These are phyloP conservation scores for Pterostichus niger DNA, from an alignment of 2,888 invertebrate genomes.

Conservation along the genomic window DNA sequence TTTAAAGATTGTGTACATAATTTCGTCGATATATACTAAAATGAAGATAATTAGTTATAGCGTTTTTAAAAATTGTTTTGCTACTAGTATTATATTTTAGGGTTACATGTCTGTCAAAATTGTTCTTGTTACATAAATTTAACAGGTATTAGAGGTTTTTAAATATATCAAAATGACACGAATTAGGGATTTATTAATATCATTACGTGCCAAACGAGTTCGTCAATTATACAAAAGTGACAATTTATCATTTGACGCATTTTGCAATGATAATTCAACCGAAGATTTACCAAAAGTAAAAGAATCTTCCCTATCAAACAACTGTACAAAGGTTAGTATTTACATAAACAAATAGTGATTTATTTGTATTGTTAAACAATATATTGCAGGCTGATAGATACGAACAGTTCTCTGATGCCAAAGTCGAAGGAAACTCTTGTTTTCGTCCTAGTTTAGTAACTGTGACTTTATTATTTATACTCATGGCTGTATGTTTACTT, in stretches of 20 bases:
- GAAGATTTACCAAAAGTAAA: constrained; percentile 76
- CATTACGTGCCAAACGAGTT: constrained; percentile 72
- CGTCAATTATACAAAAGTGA: constrained; percentile 72
- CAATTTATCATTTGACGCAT: constrained; percentile 81
- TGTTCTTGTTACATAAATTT: not conserved
- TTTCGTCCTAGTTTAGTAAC: constrained; percentile 74
- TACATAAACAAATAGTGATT: constrained; percentile 2
- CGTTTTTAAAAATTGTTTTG: too few species aligned
- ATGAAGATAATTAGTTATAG: too few species aligned
- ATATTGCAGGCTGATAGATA: constrained; percentile 71
- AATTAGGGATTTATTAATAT: constrained; percentile 73
- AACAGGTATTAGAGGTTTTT: not conserved
- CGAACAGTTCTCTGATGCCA: constrained; percentile 71
- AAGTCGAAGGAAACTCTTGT: constrained; percentile 68
- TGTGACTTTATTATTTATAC: constrained; percentile 73
- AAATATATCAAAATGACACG: constrained; percentile 71
- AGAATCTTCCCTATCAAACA: constrained; percentile 79
- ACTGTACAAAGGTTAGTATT: constrained; percentile 59
- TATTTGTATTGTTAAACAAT: constrained; percentile 34
- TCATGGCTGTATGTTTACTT: constrained; percentile 76
- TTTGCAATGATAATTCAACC: constrained; percentile 79
- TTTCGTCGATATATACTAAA: constrained; percentile 2
- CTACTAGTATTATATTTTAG: not conserved
- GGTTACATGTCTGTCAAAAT: constrained; percentile 23
- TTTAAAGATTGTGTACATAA: not conserved